phyloP scores from a whole-genome alignment of 2,888 invertebrate species.

The Incurvaria masculella region DNA sequence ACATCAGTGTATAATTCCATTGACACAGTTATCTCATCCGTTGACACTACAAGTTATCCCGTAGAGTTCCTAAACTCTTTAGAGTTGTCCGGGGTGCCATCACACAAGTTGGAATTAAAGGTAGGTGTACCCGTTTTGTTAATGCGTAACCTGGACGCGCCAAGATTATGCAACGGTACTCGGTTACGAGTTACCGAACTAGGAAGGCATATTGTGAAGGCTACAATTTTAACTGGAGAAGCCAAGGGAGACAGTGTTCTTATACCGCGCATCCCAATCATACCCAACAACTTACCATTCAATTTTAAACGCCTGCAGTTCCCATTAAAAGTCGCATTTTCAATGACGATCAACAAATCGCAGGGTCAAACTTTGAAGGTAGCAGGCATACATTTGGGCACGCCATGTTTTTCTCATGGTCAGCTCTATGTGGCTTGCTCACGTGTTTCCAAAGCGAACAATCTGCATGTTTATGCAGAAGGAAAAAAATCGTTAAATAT shows the following conservation, averaged over 20 bases:
- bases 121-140: conserved; percentile 13
- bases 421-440: not conserved
- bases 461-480: too few relatives aligned
- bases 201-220: conserved; percentile 16
- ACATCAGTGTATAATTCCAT: conserved; percentile 14
- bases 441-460: too few relatives aligned
- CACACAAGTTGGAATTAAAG: conserved; percentile 15
- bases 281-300: conserved; percentile 18
- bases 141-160: conserved; percentile 17
- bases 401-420: not conserved
- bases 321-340: not conserved
- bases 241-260: conserved; percentile 19
- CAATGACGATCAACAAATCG: not conserved
- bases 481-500: too few relatives aligned
- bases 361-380: not conserved
- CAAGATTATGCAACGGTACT: conserved; percentile 6
- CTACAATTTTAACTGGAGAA: conserved; percentile 18
- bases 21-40: conserved; percentile 13
- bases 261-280: conserved; percentile 20
- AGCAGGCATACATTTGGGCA: not conserved
- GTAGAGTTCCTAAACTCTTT: conserved; percentile 21
- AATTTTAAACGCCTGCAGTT: conserved; percentile 1
- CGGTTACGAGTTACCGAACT: conserved; percentile 15
- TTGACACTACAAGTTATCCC: conserved; percentile 16
- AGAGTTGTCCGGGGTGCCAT: conserved; percentile 18